A percentile compares a stretch with the other conserved stretches of the same genome.
These are phyloP conservation scores for Epsilonema sp. DNA, from an alignment of 2,888 invertebrate species.

Conservation along the genomic window DNA sequence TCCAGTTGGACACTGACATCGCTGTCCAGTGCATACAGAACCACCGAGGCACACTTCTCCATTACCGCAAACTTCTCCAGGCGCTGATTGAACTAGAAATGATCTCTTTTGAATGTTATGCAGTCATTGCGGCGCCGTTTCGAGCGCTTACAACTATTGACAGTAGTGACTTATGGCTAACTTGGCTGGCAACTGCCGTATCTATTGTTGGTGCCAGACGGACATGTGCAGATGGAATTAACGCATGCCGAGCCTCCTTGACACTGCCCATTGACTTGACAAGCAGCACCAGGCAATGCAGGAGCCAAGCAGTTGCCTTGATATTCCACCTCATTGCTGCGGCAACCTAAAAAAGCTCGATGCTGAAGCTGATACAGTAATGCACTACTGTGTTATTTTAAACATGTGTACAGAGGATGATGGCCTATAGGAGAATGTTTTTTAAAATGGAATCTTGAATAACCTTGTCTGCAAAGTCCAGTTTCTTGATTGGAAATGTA, in stretches of 20 bases:
- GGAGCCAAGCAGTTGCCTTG: slow-evolving; percentile 21
- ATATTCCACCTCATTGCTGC: slow-evolving; percentile 20
- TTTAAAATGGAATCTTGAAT: too few relatives aligned
- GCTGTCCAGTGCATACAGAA: not conserved
- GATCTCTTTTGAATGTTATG: too few relatives aligned
- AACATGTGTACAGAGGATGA: too few relatives aligned
- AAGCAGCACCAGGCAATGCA: slow-evolving; percentile 18
- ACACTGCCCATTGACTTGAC: slow-evolving; percentile 24
- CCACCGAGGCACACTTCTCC: slow-evolving; percentile 12
- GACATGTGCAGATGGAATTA: slow-evolving; percentile 6
- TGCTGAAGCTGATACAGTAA: too few relatives aligned
- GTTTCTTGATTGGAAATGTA: slow-evolving; percentile 14
- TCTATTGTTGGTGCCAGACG: slow-evolving; percentile 1
- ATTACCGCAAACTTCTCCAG: slow-evolving; percentile 13
- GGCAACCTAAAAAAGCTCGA: slow-evolving; percentile 16
- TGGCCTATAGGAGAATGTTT: too few relatives aligned
- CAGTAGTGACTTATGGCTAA: too few relatives aligned
- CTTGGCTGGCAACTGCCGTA: slow-evolving; percentile 2
- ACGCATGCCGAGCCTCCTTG: slow-evolving; percentile 8
- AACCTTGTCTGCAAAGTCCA: slow-evolving; percentile 22
- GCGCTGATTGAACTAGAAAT: slow-evolving; percentile 12
- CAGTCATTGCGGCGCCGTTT: too few relatives aligned
- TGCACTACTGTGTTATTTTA: too few relatives aligned
- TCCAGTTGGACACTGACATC: not conserved
- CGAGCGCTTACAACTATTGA: too few relatives aligned